phyloP scores from a whole-genome alignment of 2,888 invertebrate species.

The Epicampocera succincta region DNA sequence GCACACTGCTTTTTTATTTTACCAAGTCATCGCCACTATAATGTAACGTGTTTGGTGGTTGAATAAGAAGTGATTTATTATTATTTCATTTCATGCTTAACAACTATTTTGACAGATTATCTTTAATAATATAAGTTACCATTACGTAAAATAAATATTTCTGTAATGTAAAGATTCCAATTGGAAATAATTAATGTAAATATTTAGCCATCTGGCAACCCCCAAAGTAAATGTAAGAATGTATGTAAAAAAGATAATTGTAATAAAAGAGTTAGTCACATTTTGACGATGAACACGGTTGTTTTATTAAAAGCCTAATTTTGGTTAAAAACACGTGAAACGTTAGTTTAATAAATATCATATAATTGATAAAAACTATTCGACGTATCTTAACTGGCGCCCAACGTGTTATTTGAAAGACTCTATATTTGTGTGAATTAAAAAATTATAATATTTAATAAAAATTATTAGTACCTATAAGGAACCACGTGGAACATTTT shows the following conservation, averaged over 20 bases:
- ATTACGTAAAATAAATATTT: not conserved
- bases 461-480: not conserved
- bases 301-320: constrained; percentile 4
- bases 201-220: not conserved
- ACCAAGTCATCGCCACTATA: too few relatives aligned
- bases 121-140: not conserved
- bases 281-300: not conserved
- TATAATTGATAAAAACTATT: constrained; percentile 5
- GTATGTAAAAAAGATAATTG: too few relatives aligned
- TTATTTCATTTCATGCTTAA: too few relatives aligned
- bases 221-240: too few relatives aligned
- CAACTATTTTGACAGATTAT: too few relatives aligned
- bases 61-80: too few relatives aligned
- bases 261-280: too few relatives aligned
- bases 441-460: too few relatives aligned
- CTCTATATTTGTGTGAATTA: constrained; percentile 1
- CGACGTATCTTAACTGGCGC: not conserved
- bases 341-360: constrained; percentile 1
- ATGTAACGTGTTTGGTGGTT: too few relatives aligned
- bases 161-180: not conserved
- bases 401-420: constrained; percentile 1
- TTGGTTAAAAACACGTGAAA: not conserved
- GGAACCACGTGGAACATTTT: constrained; percentile 1
- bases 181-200: not conserved
- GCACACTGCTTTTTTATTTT: too few relatives aligned